A percentile compares a stretch with the other conserved stretches of the same genome.
Conservation (phyloP, 2,113 vertebrate genomes). For the Lucifuga dentata region DNA sequence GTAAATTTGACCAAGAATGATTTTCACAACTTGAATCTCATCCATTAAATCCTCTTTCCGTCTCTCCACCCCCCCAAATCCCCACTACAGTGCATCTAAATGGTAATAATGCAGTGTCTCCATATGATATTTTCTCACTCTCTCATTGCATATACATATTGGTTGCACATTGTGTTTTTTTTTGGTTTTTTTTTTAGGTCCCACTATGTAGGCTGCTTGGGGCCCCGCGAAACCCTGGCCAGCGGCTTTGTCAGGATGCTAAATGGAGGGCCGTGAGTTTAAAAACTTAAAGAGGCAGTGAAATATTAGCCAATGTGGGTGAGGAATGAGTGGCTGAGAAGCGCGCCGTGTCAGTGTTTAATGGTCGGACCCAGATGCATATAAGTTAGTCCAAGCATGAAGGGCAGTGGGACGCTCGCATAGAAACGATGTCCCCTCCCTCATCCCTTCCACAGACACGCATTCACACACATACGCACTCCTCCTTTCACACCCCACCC, state of each 20-base stretch:
- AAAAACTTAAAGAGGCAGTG: conserved; percentile 96
- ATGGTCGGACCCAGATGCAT: conserved; percentile 96
- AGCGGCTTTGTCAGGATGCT: conserved; percentile 87
- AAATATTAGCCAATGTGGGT: conserved; percentile 95
- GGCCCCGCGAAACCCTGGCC: conserved; percentile 56
- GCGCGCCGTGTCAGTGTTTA: conserved; percentile 94
- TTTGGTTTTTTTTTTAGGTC: conserved; percentile 52
- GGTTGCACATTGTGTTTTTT: conserved; percentile 65
- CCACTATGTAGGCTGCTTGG: conserved; percentile 19
- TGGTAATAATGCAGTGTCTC: conserved; percentile 74
- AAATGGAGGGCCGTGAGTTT: conserved; percentile 89
- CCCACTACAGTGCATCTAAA: conserved; percentile 68
- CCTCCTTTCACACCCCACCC: conserved; percentile 51
- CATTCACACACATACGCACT: conserved; percentile 33
- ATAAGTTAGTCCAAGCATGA: conserved; percentile 99
- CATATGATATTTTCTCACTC: conserved; percentile 50
- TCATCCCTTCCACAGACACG: conserved; percentile 67
- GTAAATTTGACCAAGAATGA: conserved; percentile 66
- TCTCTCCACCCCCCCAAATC: conserved; percentile 24
- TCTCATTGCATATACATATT: conserved; percentile 49
- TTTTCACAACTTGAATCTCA: conserved; percentile 60
- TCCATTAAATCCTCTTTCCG: conserved; percentile 66
- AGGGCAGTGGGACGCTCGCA: conserved; percentile 94
- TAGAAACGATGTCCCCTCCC: conserved; percentile 81
- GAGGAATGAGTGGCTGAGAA: conserved; percentile 98